Evolutionary conservation across 2,113 vertebrate genomes (phyloP), one percentile per base, ranked within the genome.

Genomic region (Coptodon rendalli): DNA sequence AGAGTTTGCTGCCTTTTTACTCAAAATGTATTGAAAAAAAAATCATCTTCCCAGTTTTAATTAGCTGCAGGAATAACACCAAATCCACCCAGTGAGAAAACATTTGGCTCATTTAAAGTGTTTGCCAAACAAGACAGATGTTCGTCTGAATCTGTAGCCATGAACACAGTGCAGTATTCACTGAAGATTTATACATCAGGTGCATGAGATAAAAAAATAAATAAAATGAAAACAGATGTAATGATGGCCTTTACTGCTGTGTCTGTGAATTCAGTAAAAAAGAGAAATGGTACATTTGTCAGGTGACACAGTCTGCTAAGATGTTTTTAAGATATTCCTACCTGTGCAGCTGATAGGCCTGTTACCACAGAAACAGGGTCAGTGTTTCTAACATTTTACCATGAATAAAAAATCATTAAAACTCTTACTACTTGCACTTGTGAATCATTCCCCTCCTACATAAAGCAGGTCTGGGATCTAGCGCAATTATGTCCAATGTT

Each of bases 401-500:
- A 48, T 50, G 43, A 61, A 76, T 79, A 66, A 79, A 61, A 85
- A 93, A 89, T 81, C 85, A 91, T 87, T 85, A 87, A 87, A 91
- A 81, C 16, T 45, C 80, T 56, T 24, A 61, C 86, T 83, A 38
- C 83, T 80, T 57, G 48, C 24, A 17, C 82, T 82, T 88, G 86
- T 91, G 87, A 90, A 91, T 92, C 68, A 91, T 81, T 89, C 73
- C 63, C 82, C 84, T 91, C 87, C 84, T 88, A 89, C 89, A 82
- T 87, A 61, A 91, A 86, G 38, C 81, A 82, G 52, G 82, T 87
- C 31, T 85, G 86, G 76, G 86, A 87, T 95, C 86, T 85, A 45
- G 79, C 9, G 34, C 87, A 92, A 94, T 93, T 93, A 91, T 80
- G 84, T 84, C 89, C 86, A 91, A 91, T 91, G 89, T 93, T 91